Conservation (phyloP, 2,113 vertebrate species). For the Bubo scandiacus region DNA sequence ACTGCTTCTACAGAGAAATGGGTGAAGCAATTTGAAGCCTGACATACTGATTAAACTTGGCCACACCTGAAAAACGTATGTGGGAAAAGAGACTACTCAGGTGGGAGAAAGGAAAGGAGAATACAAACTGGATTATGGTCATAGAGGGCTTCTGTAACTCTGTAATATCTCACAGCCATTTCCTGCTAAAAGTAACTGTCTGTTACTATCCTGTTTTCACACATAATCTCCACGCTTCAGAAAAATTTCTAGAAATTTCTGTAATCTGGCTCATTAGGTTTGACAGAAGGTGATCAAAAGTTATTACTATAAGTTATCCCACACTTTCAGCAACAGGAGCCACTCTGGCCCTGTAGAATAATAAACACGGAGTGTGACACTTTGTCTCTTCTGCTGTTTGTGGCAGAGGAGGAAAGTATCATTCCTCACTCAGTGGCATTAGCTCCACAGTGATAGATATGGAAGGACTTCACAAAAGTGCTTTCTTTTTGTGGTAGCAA, state of each 20-base stretch:
- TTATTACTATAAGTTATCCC: neutral
- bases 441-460: neutral
- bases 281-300: neutral
- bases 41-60: neutral
- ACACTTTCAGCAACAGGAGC: neutral
- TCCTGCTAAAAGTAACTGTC: neutral
- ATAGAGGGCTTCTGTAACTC: neutral
- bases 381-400: neutral
- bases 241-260: neutral
- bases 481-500: neutral
- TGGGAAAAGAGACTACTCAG: neutral
- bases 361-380: neutral
- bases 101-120: neutral
- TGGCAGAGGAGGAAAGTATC: neutral
- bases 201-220: neutral
- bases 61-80: neutral
- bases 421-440: neutral
- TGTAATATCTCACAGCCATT: neutral
- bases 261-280: neutral
- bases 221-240: neutral
- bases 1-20: neutral
- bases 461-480: neutral
- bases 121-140: neutral
- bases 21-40: neutral
- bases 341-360: neutral